Evolutionary conservation across 2,888 invertebrate species (phyloP), one percentile per base, ranked within the genome.

Genomic region (Parnassius mnemosyne): DNA sequence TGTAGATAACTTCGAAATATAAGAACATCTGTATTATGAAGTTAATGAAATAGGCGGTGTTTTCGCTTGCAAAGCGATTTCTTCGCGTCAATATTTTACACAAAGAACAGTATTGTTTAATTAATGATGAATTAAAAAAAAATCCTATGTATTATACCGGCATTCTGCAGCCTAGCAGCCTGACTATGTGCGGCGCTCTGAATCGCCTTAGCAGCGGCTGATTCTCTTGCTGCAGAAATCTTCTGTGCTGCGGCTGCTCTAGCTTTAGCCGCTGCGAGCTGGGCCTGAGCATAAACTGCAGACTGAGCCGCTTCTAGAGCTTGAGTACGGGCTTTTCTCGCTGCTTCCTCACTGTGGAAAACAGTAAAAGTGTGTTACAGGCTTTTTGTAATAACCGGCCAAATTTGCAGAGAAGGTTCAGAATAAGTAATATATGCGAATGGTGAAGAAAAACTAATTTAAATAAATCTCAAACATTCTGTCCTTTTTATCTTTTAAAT

Each of bases 161-260:
- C 93, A 73, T 93, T 94, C 69, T 94, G 94, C 57, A 95, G 92
- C 73, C 95, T 94, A 2, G 93, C 94, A 0, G 95, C 95, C 60
- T 94, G 95, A 56, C 93, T 93, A 66, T 93, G 93, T 0, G 95
- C 95, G 13, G 94, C 94, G 49, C 93, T 92, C 64, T 95, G 94
- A 65, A 95, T 93, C 0, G 95, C 94, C 9, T 93, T 92, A 0
- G 95, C 96, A 0, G 96, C 96, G 10, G 94, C 94, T 0, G 95
- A 93, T 77, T 95, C 95, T 58, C 95, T 93, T 0, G 94, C 93
- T 0, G 95, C 94, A 0, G 96, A 95, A 5, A 95, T 93, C 69
- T 94, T 92, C 77, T 95, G 95, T 2, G 95, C 94, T 42, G 94
- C 94, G 0, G 95, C 94, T 0, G 94, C 95, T 0, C 94, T 92